Base-by-base conservation (phyloP, 2,888 invertebrate species). In the Amblyjoppa fuscipennis region DNA sequence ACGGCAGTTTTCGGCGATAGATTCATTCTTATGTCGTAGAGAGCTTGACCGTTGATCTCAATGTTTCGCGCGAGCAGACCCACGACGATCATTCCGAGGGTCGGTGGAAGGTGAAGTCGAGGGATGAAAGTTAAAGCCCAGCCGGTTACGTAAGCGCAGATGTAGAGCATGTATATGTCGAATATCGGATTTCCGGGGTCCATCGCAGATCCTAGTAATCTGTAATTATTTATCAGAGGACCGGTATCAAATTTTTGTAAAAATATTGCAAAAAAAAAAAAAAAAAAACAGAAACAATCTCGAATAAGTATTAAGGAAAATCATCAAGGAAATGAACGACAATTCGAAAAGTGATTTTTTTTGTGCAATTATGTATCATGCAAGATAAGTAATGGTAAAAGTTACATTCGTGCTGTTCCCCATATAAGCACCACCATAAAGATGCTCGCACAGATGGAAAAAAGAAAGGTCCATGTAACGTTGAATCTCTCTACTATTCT, bases 11-110 rank as follows among this genome's bases (percentile, higher is more conserved):
- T 74, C 31, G 79, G 45, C 20, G 81, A 76, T 9, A 86, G 51
- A 41, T 83, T 86, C 13, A 78, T 76, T 3, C 86, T 76, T 56
- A 86, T 84, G 28, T 86, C 83, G 79, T 84, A 86, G 7, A 84
- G 34, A 5, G 81, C 49, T 25, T 49, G 53, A 34, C 49, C 83
- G 20, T 78, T 59, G 25, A 83, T 73, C 28, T 73, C 77, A 20
- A 84, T 31, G 25, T 86, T 86, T 45, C 86, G 38, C 3, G 84
- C 84, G 9, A 95, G 88, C 0, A 96, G 94, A 9, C 96, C 95
- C 79, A 95, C 95, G 77, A 95, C 92, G 9, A 96, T 92, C 96
- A 96, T 96, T 31, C 96, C 96, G 80, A 96, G 92, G 93, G 96
- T 95, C 20, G 96, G 95, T 1, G 96, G 94, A 16, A 94, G 78